Evolutionary conservation across 2,797 vertebrate species (phyloP), one percentile per base, ranked within the genome.

Genomic region (Cyprinodon diabolis): DNA sequence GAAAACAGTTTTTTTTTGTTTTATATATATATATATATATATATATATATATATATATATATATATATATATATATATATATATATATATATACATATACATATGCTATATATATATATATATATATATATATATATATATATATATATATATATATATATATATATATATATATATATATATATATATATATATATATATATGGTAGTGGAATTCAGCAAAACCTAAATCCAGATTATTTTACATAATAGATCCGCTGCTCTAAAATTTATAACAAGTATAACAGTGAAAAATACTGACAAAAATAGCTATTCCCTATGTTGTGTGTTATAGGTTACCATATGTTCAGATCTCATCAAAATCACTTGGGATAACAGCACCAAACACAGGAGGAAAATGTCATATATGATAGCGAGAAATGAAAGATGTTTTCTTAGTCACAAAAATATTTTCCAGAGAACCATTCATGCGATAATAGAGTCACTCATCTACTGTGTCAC

Each of bases 391-490:
- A 77, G 2, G 51, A 57, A 63, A 48, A 30, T 3, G 10, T 19
- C 17, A 0, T 23, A 2, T 11, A 6, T 14, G 76, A 68, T 0
- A 60, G 10, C 4, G 51, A 68, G 72, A 56, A 14, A 12, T 8
- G 81, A 81, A 35, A 88, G 79, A 56, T 2, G 3, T 17, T 58
- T 48, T 57, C 51, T 13, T 35, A 68, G 67, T 51, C 40, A n/a
- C 6, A 52, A 49, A 4, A 0, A 0, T 25, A 15, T 63, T 49
- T n/a, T 68, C 56, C 0, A 51, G 23, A 66, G 9, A 35, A 3
- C 55, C 23, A 40, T 43, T 43, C 21, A 55, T 79, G 37, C 30
- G 69, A 25, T 25, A 69, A 68, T 45, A 25, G n/a, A 76, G 48
- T 67, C 25, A 35, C 68, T 83, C 47, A 80, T 68, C 14, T 35